Conservation (phyloP, 2,113 vertebrate species). For the Cynoglossus semilaevis region DNA sequence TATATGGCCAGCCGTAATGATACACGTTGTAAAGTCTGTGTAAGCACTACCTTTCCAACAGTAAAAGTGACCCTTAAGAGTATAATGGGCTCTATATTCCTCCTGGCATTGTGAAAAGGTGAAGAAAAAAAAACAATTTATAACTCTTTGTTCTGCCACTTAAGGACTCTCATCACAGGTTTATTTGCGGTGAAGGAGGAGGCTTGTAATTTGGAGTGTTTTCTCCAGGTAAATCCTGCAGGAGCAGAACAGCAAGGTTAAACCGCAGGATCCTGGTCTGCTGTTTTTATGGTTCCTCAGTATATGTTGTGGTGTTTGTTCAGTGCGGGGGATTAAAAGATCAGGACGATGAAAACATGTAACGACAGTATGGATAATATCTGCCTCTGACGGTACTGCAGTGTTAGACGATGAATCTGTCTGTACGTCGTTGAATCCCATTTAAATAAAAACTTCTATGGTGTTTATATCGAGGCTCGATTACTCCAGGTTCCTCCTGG, state of each 20-base stretch:
- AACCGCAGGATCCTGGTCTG: conserved; percentile 10
- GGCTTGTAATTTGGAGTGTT: conserved; percentile 58
- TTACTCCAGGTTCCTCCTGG: background rate
- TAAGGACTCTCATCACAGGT: conserved; percentile 46
- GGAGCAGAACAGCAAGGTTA: conserved; percentile 40
- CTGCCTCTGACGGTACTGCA: background rate
- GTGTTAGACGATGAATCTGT: background rate
- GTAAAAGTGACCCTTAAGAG: conserved; percentile 72
- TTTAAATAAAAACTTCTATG: background rate
- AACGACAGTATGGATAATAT: conserved; percentile 3
- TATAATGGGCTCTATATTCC: conserved; percentile 84
- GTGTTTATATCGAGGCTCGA: background rate
- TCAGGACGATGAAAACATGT: conserved; percentile 15
- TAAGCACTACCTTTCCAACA: conserved; percentile 80
- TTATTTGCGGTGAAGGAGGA: conserved; percentile 54
- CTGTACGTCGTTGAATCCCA: background rate
- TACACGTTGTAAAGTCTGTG: conserved; percentile 85
- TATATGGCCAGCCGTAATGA: conserved; percentile 87
- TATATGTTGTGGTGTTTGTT: conserved; percentile 32
- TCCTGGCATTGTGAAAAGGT: conserved; percentile 75
- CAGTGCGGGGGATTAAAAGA: conserved; percentile 2
- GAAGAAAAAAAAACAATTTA: conserved; percentile 68
- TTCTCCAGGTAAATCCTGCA: conserved; percentile 48
- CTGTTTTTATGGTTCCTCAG: conserved; percentile 22
- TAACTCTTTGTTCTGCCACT: conserved; percentile 64